Percentiles rank a stretch among this genome's conserved stretches.
These are phyloP conservation scores for Oncopodura yosiiana DNA, from an alignment of 1,140 invertebrate genomes.

Conservation along the genomic window DNA sequence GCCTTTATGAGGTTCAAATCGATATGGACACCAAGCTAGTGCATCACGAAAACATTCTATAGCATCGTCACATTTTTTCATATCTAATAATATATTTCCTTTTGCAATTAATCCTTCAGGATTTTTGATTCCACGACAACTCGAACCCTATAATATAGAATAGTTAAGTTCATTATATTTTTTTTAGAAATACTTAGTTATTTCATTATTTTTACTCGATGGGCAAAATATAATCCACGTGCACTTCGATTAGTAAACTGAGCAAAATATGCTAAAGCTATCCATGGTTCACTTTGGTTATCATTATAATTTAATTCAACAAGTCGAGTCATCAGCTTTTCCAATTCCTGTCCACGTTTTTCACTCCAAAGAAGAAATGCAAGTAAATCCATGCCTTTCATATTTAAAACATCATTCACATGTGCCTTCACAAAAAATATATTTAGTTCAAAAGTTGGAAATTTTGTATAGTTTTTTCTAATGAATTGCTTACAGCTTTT, in stretches of 20 bases:
- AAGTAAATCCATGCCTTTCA: constrained; percentile 47
- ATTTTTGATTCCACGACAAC: constrained; percentile 19
- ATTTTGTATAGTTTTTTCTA: not conserved
- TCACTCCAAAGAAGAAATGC: constrained; percentile 44
- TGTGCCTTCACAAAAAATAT: constrained; percentile 42
- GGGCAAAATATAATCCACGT: constrained; percentile 51
- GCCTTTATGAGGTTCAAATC: constrained; percentile 60
- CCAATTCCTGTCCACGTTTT: constrained; percentile 43
- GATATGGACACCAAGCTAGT: constrained; percentile 48
- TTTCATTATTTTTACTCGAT: constrained; percentile 42
- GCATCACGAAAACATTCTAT: constrained; percentile 61
- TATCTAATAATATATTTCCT: constrained; percentile 56
- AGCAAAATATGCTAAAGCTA: constrained; percentile 53
- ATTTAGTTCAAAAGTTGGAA: not conserved
- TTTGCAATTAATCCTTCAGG: constrained; percentile 59
- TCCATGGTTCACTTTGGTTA: constrained; percentile 48
- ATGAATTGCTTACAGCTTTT: constrained; percentile 6
- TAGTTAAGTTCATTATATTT: not conserved
- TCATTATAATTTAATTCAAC: constrained; percentile 41
- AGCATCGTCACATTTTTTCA: constrained; percentile 62
- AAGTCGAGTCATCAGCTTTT: constrained; percentile 42
- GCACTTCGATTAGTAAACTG: constrained; percentile 46
- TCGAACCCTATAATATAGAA: constrained; percentile 4
- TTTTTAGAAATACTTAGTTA: not conserved
- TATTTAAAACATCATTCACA: constrained; percentile 48